A percentile compares a stretch with the other conserved stretches of the same genome.
Conservation (phyloP, 2,113 vertebrate species). For the Cebidichthys violaceus region DNA sequence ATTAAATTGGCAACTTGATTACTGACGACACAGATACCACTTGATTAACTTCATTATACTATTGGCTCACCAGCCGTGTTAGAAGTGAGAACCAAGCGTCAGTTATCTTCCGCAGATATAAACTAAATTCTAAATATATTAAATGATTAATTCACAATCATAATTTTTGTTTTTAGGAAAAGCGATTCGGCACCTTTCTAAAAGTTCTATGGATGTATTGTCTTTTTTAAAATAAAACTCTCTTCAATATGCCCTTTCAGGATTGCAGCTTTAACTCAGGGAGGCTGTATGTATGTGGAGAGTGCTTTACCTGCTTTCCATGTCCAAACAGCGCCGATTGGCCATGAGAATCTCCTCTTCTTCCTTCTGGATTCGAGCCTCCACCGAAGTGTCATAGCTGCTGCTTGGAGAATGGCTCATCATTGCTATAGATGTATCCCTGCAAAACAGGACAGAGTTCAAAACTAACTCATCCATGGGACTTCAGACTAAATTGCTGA, state of each 20-base stretch:
- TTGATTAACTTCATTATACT: too few relatives aligned
- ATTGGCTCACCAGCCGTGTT: too few relatives aligned
- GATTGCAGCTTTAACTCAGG: neutral
- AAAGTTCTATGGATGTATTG: neutral
- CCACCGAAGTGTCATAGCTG: constrained; percentile 95
- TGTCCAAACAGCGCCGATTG: constrained; percentile 96
- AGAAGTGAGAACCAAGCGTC: too few relatives aligned
- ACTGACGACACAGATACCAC: too few relatives aligned
- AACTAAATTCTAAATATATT: too few relatives aligned
- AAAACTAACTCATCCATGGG: neutral
- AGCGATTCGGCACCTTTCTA: neutral
- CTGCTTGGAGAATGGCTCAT: constrained; percentile 93
- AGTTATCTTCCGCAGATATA: too few relatives aligned
- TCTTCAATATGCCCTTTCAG: neutral
- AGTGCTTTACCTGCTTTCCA: constrained; percentile 93
- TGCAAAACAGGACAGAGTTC: constrained; percentile 56
- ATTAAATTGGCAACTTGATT: too few relatives aligned
- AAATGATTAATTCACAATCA: too few relatives aligned
- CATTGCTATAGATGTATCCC: constrained; percentile 89
- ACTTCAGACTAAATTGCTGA: neutral
- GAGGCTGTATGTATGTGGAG: neutral
- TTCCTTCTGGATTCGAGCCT: constrained; percentile 97
- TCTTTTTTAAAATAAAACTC: neutral
- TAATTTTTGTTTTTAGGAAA: too few relatives aligned
- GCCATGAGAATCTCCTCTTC: constrained; percentile 98